Evolutionary conservation across 2,113 vertebrate species (phyloP).

Genomic region (Rhabdomys dilectus): DNA sequence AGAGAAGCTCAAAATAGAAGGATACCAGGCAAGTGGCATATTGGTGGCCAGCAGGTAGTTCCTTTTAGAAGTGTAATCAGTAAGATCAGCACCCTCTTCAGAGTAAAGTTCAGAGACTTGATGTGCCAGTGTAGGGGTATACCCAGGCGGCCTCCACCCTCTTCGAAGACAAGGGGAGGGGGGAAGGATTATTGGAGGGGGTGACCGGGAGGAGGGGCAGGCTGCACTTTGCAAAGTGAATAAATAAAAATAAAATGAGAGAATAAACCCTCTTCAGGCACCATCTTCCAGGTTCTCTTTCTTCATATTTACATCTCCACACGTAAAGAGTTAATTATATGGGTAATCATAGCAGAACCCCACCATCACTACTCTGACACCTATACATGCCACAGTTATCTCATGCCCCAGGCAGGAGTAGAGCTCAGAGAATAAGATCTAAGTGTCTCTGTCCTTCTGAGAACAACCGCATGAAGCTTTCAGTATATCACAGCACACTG

Average conservation of each 20-base stretch:
- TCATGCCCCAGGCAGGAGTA: constrained; percentile 46
- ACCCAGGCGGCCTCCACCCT: no score
- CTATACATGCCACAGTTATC: constrained; percentile 24
- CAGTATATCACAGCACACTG: not conserved
- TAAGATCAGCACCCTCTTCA: not conserved
- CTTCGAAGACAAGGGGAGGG: no score
- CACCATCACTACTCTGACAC: not conserved
- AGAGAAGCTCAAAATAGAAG: constrained; percentile 52
- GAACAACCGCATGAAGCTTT: constrained; percentile 19
- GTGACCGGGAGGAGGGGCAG: no score
- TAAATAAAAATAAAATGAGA: no score
- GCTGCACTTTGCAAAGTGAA: no score
- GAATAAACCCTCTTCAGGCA: not conserved
- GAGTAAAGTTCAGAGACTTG: not conserved
- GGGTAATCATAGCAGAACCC: constrained; percentile 41
- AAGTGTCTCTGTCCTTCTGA: not conserved
- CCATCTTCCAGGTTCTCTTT: not conserved
- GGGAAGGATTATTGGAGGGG: no score
- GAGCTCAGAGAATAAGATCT: not conserved
- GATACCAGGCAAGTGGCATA: not conserved
- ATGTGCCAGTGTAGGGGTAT: no score
- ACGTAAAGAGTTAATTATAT: constrained; percentile 37
- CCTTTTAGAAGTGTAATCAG: not conserved
- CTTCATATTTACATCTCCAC: not conserved
- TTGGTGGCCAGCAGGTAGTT: constrained; percentile 25